phyloP scores from a whole-genome alignment of 2,113 vertebrate genomes.

The Sander lucioperca region DNA sequence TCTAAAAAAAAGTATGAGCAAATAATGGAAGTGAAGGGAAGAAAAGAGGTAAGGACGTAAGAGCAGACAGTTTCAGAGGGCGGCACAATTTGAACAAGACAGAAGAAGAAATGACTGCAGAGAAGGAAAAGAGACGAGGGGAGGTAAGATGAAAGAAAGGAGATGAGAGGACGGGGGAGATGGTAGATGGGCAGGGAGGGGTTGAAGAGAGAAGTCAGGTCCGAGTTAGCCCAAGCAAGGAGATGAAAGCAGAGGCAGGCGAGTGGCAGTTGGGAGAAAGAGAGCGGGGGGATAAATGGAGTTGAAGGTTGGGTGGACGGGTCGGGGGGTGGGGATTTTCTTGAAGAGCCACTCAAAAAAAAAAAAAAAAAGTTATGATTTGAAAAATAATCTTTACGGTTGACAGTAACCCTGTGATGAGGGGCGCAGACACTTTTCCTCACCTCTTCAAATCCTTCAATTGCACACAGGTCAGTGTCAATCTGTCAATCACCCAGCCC shows the following conservation, averaged over 20 bases:
- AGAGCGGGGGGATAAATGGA: constrained; percentile 27
- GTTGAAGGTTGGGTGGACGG: constrained; percentile 37
- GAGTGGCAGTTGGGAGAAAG: constrained; percentile 46
- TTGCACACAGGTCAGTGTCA: constrained; percentile 38
- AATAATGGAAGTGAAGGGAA: background rate
- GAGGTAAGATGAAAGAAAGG: constrained; percentile 16
- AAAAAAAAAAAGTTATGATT: constrained; percentile 8
- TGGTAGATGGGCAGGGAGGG: constrained; percentile 10
- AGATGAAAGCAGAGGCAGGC: constrained; percentile 58
- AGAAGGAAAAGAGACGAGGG: background rate
- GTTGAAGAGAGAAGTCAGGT: constrained; percentile 42
- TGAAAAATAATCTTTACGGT: constrained; percentile 11
- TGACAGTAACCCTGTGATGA: constrained; percentile 43
- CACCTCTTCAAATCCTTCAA: constrained; percentile 48
- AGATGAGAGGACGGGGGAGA: constrained; percentile 11
- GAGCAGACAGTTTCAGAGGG: background rate
- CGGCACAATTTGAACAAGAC: background rate
- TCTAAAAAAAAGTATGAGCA: background rate
- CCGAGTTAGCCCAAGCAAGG: constrained; percentile 35
- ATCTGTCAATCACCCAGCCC: constrained; percentile 43
- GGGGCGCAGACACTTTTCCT: constrained; percentile 28
- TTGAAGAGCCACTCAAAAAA: constrained; percentile 30
- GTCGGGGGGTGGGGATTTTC: background rate
- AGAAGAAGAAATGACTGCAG: constrained; percentile 9
- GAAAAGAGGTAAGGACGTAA: background rate